Evolutionary conservation across 1,140 invertebrate species (phyloP).

Genomic region (Drosophila mojavensis): DNA sequence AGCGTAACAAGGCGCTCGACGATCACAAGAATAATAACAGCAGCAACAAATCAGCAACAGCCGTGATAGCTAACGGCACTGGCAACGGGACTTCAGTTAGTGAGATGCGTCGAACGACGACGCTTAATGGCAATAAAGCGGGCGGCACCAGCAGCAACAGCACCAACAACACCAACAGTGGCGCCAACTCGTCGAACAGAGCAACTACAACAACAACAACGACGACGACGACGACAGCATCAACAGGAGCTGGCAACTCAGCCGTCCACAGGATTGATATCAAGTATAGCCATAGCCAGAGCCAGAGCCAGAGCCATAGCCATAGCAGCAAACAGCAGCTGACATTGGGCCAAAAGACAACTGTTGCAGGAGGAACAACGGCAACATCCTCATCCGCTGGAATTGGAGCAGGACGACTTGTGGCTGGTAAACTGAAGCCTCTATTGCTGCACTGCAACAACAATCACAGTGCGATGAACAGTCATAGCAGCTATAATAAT

Average conservation of each 20-base stretch:
- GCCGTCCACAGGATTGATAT: constrained; percentile 60
- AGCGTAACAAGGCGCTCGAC: constrained; percentile 44
- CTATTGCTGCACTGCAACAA: constrained; percentile 29
- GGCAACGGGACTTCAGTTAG: constrained; percentile 18
- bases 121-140: constrained; percentile 71
- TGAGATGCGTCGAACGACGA: constrained; percentile 72
- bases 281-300: constrained; percentile 30
- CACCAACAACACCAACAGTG: constrained; percentile 26
- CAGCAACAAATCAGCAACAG: constrained; percentile 11
- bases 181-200: constrained; percentile 18
- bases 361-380: constrained; percentile 4
- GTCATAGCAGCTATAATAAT: constrained; percentile 28
- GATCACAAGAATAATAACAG: constrained; percentile 57
- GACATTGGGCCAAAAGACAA: constrained; percentile 25
- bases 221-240: not conserved
- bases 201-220: constrained; percentile 11
- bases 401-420: constrained; percentile 3
- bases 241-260: constrained; percentile 28
- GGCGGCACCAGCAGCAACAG: constrained; percentile 40
- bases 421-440: constrained; percentile 37
- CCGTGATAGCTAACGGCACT: not conserved
- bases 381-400: constrained; percentile 10
- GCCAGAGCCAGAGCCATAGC: not conserved
- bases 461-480: constrained; percentile 30
- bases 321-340: constrained; percentile 14